Percentiles rank a stretch among this genome's conserved stretches.
Evolutionary conservation across 1,140 invertebrate genomes (phyloP).

Genomic region (Diachasmimorpha longicaudata): DNA sequence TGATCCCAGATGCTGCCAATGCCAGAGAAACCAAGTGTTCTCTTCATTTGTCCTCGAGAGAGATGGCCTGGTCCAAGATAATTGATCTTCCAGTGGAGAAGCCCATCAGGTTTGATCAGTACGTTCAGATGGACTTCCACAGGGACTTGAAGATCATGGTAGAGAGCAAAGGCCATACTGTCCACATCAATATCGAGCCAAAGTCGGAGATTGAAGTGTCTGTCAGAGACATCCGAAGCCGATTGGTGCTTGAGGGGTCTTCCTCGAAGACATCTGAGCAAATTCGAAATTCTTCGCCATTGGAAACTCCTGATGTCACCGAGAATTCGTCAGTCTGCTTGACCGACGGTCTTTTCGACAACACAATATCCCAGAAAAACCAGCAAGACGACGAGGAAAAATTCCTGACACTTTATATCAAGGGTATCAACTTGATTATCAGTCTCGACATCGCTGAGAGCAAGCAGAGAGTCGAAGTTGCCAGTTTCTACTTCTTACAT

Average conservation of each 20-base stretch:
- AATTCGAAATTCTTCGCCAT: background rate
- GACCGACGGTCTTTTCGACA: background rate
- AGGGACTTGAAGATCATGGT: slow-evolving; percentile 77
- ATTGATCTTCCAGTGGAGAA: background rate
- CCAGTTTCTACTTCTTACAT: slow-evolving; percentile 50
- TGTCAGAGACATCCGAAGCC: slow-evolving; percentile 72
- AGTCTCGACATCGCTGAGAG: slow-evolving; percentile 53
- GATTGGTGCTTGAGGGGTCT: slow-evolving; percentile 56
- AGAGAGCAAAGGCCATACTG: slow-evolving; percentile 64
- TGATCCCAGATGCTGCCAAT: slow-evolving; percentile 48
- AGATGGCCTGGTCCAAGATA: background rate
- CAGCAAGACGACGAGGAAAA: background rate
- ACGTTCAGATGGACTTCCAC: slow-evolving; percentile 70
- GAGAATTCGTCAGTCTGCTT: background rate
- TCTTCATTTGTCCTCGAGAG: slow-evolving; percentile 43
- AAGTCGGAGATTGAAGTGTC: slow-evolving; percentile 73
- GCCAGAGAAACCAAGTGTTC: background rate
- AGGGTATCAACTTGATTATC: slow-evolving; percentile 49
- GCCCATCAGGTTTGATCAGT: slow-evolving; percentile 62
- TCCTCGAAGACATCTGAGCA: slow-evolving; percentile 16
- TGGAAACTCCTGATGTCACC: background rate
- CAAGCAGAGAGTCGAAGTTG: slow-evolving; percentile 50
- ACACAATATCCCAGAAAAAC: background rate
- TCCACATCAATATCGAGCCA: slow-evolving; percentile 68
- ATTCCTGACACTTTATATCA: slow-evolving; percentile 45